Evolutionary conservation across 2,888 invertebrate species (phyloP).

Genomic region (Dolichopus griseipennis): DNA sequence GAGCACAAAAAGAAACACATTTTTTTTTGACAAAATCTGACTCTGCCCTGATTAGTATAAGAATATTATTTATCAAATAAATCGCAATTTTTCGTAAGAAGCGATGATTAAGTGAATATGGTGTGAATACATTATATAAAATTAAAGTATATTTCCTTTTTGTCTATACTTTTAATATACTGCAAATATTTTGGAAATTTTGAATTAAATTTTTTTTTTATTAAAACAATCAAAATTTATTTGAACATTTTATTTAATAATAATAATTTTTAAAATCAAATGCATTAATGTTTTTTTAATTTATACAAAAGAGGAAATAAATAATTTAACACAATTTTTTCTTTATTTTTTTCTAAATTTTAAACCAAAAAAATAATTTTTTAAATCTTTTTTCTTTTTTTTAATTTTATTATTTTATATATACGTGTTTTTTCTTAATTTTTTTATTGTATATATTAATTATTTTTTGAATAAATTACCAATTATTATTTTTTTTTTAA

Average conservation of each 20-base stretch:
- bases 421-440: neutral
- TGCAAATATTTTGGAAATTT: no score
- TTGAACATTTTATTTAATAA: slow-evolving; percentile 6
- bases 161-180: no score
- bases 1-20: no score
- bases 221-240: neutral
- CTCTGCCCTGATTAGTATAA: no score
- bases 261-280: slow-evolving; percentile 2
- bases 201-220: no score
- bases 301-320: slow-evolving; percentile 5
- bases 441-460: neutral
- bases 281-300: neutral
- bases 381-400: neutral
- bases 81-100: no score
- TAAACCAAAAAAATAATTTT: neutral
- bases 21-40: no score
- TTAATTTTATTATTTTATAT: no score
- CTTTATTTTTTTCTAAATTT: neutral
- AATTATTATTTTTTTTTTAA: neutral
- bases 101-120: no score
- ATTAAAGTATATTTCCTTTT: no score
- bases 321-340: neutral
- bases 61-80: no score
- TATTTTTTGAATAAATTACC: neutral
- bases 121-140: no score